A percentile compares a stretch with the other conserved stretches of the same genome.
phyloP scores from a whole-genome alignment of 2,113 vertebrate genomes.

The Seriola rivoliana region DNA sequence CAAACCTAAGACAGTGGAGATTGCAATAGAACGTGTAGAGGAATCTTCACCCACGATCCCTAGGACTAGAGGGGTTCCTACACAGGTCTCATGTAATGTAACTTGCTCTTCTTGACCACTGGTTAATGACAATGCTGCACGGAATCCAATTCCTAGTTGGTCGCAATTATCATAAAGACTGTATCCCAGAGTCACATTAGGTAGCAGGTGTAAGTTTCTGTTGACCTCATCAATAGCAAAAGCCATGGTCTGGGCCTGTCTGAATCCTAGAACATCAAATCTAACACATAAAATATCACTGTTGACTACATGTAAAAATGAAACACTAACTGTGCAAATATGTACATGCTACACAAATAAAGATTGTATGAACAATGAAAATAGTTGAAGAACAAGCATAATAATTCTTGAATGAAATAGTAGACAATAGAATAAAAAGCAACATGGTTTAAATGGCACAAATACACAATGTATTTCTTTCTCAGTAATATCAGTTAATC shows the following conservation, averaged over 20 bases:
- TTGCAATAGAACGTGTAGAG: slow-evolving; percentile 76
- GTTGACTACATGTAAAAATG: background rate
- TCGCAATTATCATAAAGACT: slow-evolving; percentile 76
- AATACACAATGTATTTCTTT: background rate
- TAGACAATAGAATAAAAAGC: background rate
- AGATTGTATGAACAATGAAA: background rate
- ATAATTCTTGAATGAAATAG: background rate
- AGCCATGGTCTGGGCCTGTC: slow-evolving; percentile 70
- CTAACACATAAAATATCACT: slow-evolving; percentile 13
- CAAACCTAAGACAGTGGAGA: slow-evolving; percentile 75
- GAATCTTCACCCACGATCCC: slow-evolving; percentile 79
- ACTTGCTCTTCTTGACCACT: slow-evolving; percentile 64
- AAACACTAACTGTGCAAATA: background rate
- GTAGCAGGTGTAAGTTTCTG: slow-evolving; percentile 50
- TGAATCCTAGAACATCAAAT: slow-evolving; percentile 69
- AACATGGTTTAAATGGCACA: background rate
- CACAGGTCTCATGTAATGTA: slow-evolving; percentile 50
- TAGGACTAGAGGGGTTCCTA: slow-evolving; percentile 67
- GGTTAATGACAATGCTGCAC: slow-evolving; percentile 70
- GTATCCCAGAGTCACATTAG: slow-evolving; percentile 76
- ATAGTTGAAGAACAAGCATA: background rate
- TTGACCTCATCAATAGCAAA: slow-evolving; percentile 67
- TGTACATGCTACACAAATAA: background rate
- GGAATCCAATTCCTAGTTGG: slow-evolving; percentile 67
- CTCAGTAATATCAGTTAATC: background rate